These are phyloP conservation scores for Hoplodrina ambigua DNA, from an alignment of 2,888 invertebrate species.

Conservation along the genomic window DNA sequence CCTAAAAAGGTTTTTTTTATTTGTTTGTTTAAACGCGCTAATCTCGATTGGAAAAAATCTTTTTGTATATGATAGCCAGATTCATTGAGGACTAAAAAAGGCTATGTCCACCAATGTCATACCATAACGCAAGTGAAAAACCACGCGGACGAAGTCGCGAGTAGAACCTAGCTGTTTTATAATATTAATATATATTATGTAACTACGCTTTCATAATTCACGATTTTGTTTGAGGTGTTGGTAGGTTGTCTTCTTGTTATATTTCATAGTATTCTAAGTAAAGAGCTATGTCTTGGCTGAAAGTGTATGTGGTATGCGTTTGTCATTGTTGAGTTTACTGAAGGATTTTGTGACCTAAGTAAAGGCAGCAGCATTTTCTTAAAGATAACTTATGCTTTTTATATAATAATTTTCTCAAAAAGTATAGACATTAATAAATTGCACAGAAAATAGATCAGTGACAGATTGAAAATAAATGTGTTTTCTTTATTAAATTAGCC, in stretches of 20 bases:
- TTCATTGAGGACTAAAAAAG: no score
- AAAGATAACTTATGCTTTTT: background rate
- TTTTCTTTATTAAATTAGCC: no score
- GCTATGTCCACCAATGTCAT: no score
- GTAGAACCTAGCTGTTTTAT: no score
- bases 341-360: background rate
- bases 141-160: no score
- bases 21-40: no score
- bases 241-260: background rate
- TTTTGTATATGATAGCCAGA: no score
- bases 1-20: no score
- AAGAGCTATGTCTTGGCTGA: conserved; percentile 18
- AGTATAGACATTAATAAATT: background rate
- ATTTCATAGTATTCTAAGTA: conserved; percentile 25
- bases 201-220: background rate
- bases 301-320: background rate
- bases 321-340: background rate
- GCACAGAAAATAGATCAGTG: background rate
- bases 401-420: background rate
- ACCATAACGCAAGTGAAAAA: no score
- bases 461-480: background rate
- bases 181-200: background rate
- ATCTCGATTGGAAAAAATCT: no score
- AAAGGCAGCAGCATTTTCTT: background rate
- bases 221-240: background rate